Percentiles rank a stretch among this genome's conserved stretches.
phyloP scores from a whole-genome alignment of 2,113 vertebrate genomes.

The Tragelaphus scriptus region DNA sequence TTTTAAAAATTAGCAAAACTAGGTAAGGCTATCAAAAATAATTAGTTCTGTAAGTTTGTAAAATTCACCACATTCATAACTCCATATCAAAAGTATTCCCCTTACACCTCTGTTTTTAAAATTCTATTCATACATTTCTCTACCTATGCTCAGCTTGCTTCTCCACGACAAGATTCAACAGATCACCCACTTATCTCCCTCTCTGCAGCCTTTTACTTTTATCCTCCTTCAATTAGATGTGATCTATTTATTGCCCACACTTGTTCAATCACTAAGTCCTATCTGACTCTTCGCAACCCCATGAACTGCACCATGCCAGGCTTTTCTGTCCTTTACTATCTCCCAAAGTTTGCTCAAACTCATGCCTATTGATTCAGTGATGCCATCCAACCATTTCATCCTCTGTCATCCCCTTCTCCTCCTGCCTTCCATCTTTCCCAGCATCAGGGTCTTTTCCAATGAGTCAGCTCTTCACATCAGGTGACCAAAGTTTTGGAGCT shows the following conservation, averaged over 20 bases:
- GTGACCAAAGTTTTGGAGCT: neutral
- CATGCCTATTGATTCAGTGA: neutral
- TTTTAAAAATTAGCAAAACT: neutral
- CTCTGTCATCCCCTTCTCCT: neutral
- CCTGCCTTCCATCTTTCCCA: neutral
- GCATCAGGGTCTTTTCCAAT: neutral
- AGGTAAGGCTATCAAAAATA: neutral
- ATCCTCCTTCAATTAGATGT: neutral
- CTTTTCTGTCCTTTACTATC: neutral
- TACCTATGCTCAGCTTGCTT: neutral
- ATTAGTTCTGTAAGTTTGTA: neutral
- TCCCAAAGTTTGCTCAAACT: neutral
- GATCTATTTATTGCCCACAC: too few relatives aligned
- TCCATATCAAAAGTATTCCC: neutral
- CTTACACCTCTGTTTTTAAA: neutral
- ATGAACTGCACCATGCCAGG: neutral
- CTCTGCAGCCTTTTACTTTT: too few relatives aligned
- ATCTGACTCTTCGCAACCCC: neutral
- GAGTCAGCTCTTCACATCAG: neutral
- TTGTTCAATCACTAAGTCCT: neutral
- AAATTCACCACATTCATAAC: neutral
- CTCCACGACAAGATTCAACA: rapidly evolving
- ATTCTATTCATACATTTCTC: rapidly evolving
- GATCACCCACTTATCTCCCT: rapidly evolving
- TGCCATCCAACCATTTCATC: neutral